Percentiles rank a stretch among this genome's conserved stretches.
Conservation (phyloP, 2,113 vertebrate genomes). For the Terrapene triunguis region DNA sequence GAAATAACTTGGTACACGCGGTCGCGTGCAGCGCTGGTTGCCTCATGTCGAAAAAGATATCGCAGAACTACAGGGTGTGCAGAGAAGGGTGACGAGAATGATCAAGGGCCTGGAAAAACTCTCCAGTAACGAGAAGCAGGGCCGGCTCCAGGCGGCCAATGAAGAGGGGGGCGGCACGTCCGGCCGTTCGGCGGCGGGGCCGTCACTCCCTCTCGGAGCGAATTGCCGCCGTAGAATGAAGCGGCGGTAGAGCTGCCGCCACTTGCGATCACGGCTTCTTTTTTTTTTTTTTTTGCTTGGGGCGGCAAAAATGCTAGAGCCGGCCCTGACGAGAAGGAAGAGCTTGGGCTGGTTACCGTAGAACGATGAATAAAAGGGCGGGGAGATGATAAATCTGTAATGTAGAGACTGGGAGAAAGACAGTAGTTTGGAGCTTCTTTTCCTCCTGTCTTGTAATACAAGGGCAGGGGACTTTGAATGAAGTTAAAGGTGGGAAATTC, state of each 20-base stretch:
- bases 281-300: too few relatives aligned
- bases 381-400: background rate
- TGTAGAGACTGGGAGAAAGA: background rate
- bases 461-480: background rate
- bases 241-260: too few relatives aligned
- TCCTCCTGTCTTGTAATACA: background rate
- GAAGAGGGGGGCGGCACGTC: too few relatives aligned
- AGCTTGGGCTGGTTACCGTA: background rate
- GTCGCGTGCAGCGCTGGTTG: background rate
- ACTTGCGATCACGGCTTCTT: too few relatives aligned
- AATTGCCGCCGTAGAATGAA: too few relatives aligned
- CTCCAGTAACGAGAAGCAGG: background rate
- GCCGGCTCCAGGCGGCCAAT: too few relatives aligned
- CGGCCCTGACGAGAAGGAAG: background rate
- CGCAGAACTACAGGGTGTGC: background rate
- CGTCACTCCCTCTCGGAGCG: too few relatives aligned
- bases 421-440: background rate
- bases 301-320: too few relatives aligned
- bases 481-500: background rate
- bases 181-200: too few relatives aligned
- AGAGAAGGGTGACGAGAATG: background rate
- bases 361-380: background rate
- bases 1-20: background rate
- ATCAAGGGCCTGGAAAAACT: background rate
- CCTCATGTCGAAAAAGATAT: background rate